Evolutionary conservation across 1,140 invertebrate species (phyloP).

Genomic region (Ceratina calcarata): DNA sequence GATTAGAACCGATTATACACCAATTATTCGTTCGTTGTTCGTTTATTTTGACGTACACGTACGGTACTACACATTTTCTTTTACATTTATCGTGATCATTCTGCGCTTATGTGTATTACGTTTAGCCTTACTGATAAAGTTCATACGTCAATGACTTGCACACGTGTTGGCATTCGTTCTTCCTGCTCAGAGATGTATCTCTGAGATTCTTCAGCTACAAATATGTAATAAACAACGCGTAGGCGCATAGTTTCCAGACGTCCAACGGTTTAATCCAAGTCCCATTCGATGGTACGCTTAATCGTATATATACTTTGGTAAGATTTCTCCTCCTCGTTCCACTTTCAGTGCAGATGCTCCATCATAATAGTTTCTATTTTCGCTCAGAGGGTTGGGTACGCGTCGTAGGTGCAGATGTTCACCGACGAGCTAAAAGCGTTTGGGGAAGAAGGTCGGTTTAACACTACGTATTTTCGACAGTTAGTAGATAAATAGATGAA

Average conservation of each 20-base stretch:
- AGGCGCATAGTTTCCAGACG: background rate
- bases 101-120: background rate
- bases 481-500: constrained; percentile 45
- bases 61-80: background rate
- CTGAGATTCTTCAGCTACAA: background rate
- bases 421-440: constrained; percentile 38
- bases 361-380: constrained; percentile 67
- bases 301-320: constrained; percentile 42
- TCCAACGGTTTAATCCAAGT: constrained; percentile 14
- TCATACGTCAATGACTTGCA: constrained; percentile 15
- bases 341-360: constrained; percentile 58
- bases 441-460: constrained; percentile 50
- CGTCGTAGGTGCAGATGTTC: constrained; percentile 59
- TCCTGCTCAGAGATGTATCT: constrained; percentile 3
- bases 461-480: constrained; percentile 24
- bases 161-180: background rate
- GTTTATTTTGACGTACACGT: background rate
- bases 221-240: background rate
- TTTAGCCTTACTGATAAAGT: constrained; percentile 32
- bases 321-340: constrained; percentile 40
- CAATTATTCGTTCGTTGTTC: background rate
- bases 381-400: constrained; percentile 56
- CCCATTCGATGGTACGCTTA: background rate
- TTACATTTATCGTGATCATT: constrained; percentile 14
- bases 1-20: background rate